Evolutionary conservation across 1,140 invertebrate genomes (phyloP).

Genomic region (Lepidurus arcticus): DNA sequence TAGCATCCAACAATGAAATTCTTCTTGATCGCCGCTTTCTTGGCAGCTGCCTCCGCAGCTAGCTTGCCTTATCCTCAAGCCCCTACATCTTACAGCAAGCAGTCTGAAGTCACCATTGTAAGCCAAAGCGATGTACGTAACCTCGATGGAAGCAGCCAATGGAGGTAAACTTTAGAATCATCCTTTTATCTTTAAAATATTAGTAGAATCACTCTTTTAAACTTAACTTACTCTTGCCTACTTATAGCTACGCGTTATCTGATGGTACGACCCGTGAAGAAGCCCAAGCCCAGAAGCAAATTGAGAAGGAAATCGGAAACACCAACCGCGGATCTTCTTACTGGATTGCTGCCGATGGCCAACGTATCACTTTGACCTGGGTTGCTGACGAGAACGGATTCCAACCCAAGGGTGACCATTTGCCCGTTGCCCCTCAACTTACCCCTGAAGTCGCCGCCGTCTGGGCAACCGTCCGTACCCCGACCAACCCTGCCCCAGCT

Average conservation of each 20-base stretch:
- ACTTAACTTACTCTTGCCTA: neutral
- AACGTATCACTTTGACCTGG: too few relatives aligned
- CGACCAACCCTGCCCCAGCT: constrained; percentile 23
- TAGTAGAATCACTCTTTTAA: too few relatives aligned
- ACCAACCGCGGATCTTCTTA: too few relatives aligned
- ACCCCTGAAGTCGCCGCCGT: neutral
- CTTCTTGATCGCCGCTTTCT: constrained; percentile 27
- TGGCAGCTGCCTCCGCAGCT: constrained; percentile 31
- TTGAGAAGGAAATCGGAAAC: too few relatives aligned
- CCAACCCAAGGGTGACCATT: too few relatives aligned
- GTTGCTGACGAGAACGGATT: too few relatives aligned
- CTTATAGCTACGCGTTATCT: too few relatives aligned
- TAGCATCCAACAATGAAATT: neutral
- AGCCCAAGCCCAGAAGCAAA: too few relatives aligned
- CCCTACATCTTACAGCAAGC: neutral
- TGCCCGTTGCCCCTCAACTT: too few relatives aligned
- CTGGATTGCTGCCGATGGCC: too few relatives aligned
- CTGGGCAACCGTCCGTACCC: constrained; percentile 32
- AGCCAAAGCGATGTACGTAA: constrained; percentile 31
- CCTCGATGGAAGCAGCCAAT: constrained; percentile 28
- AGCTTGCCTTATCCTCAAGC: neutral
- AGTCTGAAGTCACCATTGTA: constrained; percentile 28
- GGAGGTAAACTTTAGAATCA: neutral
- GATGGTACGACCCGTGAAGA: too few relatives aligned
- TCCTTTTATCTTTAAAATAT: too few relatives aligned